A percentile compares a stretch with the other conserved stretches of the same genome.
Conservation (phyloP, 2,888 invertebrate genomes). For the Drosophila mimetica region DNA sequence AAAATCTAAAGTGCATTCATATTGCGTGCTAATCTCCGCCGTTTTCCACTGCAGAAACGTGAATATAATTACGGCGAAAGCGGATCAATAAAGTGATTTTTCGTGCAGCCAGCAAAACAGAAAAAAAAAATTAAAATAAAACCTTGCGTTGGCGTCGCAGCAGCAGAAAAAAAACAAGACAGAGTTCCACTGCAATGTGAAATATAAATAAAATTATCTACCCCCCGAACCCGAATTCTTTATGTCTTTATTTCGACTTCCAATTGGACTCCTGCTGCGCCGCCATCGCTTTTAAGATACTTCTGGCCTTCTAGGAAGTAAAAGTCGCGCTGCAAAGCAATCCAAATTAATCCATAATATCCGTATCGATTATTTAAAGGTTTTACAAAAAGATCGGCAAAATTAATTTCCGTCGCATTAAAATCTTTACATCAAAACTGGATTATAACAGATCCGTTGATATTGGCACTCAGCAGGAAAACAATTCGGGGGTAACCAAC, state of each 20-base stretch:
- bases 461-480: conserved; percentile 85
- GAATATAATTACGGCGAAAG: conserved; percentile 58
- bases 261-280: conserved; percentile 65
- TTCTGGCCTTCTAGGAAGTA: conserved; percentile 27
- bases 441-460: conserved; percentile 85
- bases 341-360: conserved; percentile 25
- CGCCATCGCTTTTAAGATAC: conserved; percentile 8
- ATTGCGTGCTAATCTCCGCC: conserved; percentile 59
- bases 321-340: conserved; percentile 25
- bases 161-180: conserved; percentile 18
- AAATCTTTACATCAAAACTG: conserved; percentile 84
- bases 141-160: conserved; percentile 28
- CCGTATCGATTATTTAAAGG: conserved; percentile 48
- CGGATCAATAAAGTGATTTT: conserved; percentile 69
- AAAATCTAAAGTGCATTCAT: conserved; percentile 56
- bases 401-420: conserved; percentile 84
- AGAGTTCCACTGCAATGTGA: conserved; percentile 36
- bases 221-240: conserved; percentile 21
- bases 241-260: conserved; percentile 22
- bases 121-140: conserved; percentile 15
- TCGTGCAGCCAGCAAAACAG: conserved; percentile 21
- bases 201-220: conserved; percentile 44
- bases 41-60: conserved; percentile 50
- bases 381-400: conserved; percentile 68
- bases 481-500: conserved; percentile 84